phyloP scores from a whole-genome alignment of 2,888 invertebrate genomes.

The Clivina fossor region DNA sequence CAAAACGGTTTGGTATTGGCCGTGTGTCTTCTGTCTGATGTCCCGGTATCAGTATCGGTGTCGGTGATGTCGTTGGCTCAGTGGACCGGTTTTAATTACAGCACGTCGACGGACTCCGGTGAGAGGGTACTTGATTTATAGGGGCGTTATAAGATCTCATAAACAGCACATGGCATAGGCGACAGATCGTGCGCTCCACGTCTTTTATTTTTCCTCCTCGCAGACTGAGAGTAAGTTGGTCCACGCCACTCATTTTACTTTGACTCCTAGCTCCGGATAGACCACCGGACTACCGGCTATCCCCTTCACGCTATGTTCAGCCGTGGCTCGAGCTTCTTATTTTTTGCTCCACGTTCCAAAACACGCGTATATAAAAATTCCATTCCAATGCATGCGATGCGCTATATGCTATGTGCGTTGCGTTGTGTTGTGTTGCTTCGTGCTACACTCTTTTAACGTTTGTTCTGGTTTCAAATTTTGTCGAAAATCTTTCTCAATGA shows the following conservation, averaged over 20 bases:
- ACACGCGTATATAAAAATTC: constrained; percentile 15
- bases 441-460: too few species aligned
- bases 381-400: constrained; percentile 9
- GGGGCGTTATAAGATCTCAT: constrained; percentile 58
- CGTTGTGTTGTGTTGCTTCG: too few species aligned
- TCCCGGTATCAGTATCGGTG: too few species aligned
- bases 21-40: too few species aligned
- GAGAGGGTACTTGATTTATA: constrained; percentile 57
- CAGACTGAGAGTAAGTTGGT: too few species aligned
- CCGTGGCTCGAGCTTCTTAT: background rate
- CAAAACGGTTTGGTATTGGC: too few species aligned
- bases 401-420: too few species aligned
- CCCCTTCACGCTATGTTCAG: constrained; percentile 12
- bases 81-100: constrained; percentile 26
- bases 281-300: constrained; percentile 11
- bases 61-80: too few species aligned
- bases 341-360: constrained; percentile 6
- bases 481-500: constrained; percentile 19
- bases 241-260: too few species aligned
- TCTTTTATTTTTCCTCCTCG: too few species aligned
- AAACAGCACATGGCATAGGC: constrained; percentile 54
- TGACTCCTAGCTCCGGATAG: too few species aligned
- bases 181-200: constrained; percentile 22
- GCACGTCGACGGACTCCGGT: constrained; percentile 20
- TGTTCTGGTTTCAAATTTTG: too few species aligned